These are phyloP conservation scores for Ceratina australensis DNA, from an alignment of 1,140 invertebrate genomes.

Conservation along the genomic window DNA sequence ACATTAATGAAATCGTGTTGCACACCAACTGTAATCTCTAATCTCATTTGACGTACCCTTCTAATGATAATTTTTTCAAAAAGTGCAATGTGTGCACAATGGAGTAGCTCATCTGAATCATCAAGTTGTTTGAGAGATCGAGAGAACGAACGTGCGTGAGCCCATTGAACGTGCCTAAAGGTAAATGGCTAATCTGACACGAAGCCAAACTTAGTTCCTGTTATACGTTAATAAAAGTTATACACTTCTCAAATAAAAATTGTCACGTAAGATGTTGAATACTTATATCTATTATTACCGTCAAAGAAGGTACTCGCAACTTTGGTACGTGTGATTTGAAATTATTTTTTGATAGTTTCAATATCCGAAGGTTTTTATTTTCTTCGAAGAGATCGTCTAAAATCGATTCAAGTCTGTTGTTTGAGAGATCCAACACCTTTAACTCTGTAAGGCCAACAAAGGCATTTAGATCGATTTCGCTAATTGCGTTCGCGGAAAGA, in stretches of 20 bases:
- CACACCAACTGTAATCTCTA: background rate
- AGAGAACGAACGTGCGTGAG: slow-evolving; percentile 67
- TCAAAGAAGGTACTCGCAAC: slow-evolving; percentile 62
- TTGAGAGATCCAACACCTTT: slow-evolving; percentile 71
- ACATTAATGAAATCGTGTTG: background rate
- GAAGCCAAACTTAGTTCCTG: slow-evolving; percentile 71
- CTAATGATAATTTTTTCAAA: slow-evolving; percentile 62
- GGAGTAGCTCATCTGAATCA: slow-evolving; percentile 64
- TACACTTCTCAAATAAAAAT: background rate
- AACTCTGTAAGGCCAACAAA: slow-evolving; percentile 68
- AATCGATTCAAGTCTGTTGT: slow-evolving; percentile 71
- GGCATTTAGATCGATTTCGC: slow-evolving; percentile 67
- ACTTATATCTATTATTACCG: slow-evolving; percentile 52
- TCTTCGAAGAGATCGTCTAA: slow-evolving; percentile 62
- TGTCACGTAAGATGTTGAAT: background rate
- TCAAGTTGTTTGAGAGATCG: slow-evolving; percentile 72
- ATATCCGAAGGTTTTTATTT: slow-evolving; percentile 65
- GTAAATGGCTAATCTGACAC: slow-evolving; percentile 70
- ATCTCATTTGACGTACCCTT: slow-evolving; percentile 57
- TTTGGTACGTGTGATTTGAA: slow-evolving; percentile 70
- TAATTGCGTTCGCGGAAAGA: slow-evolving; percentile 72
- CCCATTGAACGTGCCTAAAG: slow-evolving; percentile 65
- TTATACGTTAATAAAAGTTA: too few relatives aligned
- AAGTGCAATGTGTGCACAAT: slow-evolving; percentile 50
- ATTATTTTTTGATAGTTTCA: slow-evolving; percentile 71